Evolutionary conservation across 2,797 vertebrate genomes (phyloP), one percentile per base, ranked within the genome.

Genomic region (Cephalopachus bancanus): DNA sequence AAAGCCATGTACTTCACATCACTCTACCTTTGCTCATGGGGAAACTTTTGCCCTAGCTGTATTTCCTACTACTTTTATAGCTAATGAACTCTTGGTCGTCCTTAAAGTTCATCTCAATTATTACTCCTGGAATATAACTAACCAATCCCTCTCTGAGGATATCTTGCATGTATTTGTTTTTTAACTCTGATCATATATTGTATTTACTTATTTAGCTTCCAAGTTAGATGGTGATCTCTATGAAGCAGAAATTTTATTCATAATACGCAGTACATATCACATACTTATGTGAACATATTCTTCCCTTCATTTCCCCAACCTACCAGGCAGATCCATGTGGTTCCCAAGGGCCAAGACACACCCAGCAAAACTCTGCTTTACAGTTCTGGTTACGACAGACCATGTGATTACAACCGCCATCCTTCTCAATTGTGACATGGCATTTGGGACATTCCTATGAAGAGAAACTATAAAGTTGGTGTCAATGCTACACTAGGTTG

Each of bases 361-460:
- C 99, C 99, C 99, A 99, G 98, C 99, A 99, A 98, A 99, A 99
- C 98, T 99, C 99, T 6, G 99, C 99, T 99, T 99, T 99, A 99
- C 99, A 99, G 98, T 99, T 99, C 99, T 99, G 99, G 99, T 99
- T 99, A 98, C 99, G 99, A 99, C 99, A 99, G 97, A 99, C 99
- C 99, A 99, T 99, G 98, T 99, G 99, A 98, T 99, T 99, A 98
- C 99, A 99, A 98, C 99, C 99, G 26, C 99, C 99, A 49, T 99
- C 99, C 98, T 99, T 99, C 98, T 99, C 99, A 91, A 99, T 99
- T 98, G 99, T 99, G 98, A 99, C 99, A 20, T 99, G 99, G 98
- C 99, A 99, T 99, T 99, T 99, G 57, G 99, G 99, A 98, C 99
- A 99, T 98, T 99, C 99, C 99, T 99, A 98, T 92, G 86, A 92